phyloP scores from a whole-genome alignment of 2,113 vertebrate genomes.

The Penelope pileata region DNA sequence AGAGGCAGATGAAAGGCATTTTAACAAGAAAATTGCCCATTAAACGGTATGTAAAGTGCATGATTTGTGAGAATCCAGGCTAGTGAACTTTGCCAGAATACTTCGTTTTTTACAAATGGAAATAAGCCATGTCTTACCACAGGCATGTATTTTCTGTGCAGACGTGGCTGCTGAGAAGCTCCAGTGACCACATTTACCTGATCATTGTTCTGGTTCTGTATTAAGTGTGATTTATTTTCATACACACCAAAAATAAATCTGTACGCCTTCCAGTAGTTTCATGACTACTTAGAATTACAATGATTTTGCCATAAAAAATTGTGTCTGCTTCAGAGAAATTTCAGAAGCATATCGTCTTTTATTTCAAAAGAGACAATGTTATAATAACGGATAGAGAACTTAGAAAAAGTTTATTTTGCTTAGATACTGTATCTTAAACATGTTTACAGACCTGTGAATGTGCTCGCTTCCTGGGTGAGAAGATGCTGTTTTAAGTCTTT shows the following conservation, averaged over 20 bases:
- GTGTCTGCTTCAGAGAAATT: neutral
- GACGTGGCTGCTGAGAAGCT: neutral
- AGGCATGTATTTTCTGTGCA: neutral
- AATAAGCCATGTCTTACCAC: neutral
- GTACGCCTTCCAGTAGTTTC: neutral
- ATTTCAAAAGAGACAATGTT: neutral
- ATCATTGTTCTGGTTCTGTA: neutral
- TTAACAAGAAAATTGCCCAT: neutral
- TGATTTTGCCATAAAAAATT: neutral
- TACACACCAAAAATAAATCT: neutral
- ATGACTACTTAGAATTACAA: accelerated
- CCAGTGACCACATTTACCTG: neutral
- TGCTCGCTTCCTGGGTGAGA: neutral
- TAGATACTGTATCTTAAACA: neutral
- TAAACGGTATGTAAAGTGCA: neutral
- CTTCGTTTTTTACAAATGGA: neutral
- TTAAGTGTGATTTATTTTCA: neutral
- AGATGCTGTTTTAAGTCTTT: neutral
- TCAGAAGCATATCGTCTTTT: neutral
- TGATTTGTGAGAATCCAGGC: neutral
- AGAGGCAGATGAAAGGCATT: neutral
- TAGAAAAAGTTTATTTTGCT: neutral
- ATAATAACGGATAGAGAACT: neutral
- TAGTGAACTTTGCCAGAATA: neutral
- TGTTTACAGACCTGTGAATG: neutral